Base-by-base conservation (phyloP, 2,113 vertebrate species). In the Laticauda laticaudata region DNA sequence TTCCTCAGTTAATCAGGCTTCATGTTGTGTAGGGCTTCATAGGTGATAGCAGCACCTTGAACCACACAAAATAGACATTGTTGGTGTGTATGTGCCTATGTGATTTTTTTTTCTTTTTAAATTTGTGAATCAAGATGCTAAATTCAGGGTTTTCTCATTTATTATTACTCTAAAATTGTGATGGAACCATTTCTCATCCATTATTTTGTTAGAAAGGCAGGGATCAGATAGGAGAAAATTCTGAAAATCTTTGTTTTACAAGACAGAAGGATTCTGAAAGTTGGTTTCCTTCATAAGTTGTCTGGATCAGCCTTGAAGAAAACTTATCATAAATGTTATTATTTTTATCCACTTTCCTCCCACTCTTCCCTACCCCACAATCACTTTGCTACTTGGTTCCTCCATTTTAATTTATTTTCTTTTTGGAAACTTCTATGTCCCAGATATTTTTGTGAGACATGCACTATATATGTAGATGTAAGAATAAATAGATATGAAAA, bases 381-480 rank as follows among this genome's bases (percentile, higher is more conserved):
- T 81, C 75, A 81, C 57, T 48, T 86, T 54, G 24, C 54, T 43
- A n/a, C 34, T 45, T 15, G 15, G 75, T 75, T 56, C 29, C 43
- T 29, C 29, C 51, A 81, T 85, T 85, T 85, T 86, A 86, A 51
- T 81, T 81, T 34, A 39, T 81, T 91, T 91, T 91, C n/a, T 86
- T 59, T 86, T 59, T 87, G 54, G 91, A 86, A 91, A 91, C 53
- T 29, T 45, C 75, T 86, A 43, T 86, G 90, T 39, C 81, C 15
- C 91, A 91, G 75, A 91, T 91, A 91, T 45, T 57, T 54, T 86
- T 91, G 75, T 59, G 75, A 91, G 81, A 56, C 24, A 5, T 57
- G 81, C 81, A 91, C 54, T 91, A 87, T 91, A 91, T 91, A 91
- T 87, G 91, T 57, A 91, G 91, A 91, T 86, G 81, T 20, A 91